Base-by-base conservation (phyloP, 2,888 invertebrate genomes). In the Gnatocerus cornutus region DNA sequence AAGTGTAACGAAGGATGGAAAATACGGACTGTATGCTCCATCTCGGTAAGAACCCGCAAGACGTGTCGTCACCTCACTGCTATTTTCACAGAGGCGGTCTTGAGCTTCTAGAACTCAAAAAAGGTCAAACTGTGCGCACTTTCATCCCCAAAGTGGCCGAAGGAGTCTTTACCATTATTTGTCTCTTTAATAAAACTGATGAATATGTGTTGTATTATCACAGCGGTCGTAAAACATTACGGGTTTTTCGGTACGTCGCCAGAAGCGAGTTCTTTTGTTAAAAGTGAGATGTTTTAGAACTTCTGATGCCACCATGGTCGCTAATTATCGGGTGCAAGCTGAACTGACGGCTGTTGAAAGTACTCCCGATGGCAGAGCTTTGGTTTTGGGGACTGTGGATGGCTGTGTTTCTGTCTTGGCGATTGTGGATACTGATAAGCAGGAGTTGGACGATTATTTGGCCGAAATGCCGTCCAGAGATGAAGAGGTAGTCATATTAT, bases 191-290 rank as follows among this genome's bases (percentile, higher is more conserved):
- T 68, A 93, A 94, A 73, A 96, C 93, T 1, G 97, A 98, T 77
- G 93, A 96, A 79, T 98, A 99, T 79, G 98, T 98, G 1, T 89
- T 98, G 55, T 99, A 99, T 82, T 99, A 99, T 80, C 98, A 99
- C 82, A 95, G 97, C 75, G 98, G 98, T 0, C 90, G 94, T 78
- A 96, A 97, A 84, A 98, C 98, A 0, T 88, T 99, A 62, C 88
- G 98, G 69, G 93, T 98, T 0, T 98, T 98, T 84, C 91, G 95
- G 91, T 92, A 83, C 53, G 30, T 43, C 9, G 12, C 13, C 8
- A 68, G 27, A 12, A 12, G 7, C 41, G n/a, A 41, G 10, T 41
- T 41, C 2, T 7, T 6, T 1, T 1, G 1, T 33, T 4, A 33
- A 33, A 33, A 33, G 7, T 9, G 12, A n/a, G 14, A 14, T 4